Evolutionary conservation across 2,888 invertebrate genomes (phyloP), one percentile per base, ranked within the genome.

Genomic region (Temnothorax unifasciatus): DNA sequence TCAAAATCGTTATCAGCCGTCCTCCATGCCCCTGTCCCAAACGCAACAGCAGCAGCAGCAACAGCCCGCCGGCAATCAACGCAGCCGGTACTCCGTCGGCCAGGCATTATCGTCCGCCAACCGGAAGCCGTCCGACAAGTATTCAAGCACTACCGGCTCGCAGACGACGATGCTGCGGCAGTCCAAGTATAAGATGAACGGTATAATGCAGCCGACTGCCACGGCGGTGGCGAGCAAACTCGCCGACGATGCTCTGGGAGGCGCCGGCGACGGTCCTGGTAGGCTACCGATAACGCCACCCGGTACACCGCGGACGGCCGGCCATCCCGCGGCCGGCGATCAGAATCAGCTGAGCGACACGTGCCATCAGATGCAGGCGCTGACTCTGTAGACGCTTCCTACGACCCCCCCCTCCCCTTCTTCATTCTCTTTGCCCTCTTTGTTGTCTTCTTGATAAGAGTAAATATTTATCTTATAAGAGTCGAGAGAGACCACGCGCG

Each of bases 361-460:
- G 89, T 95, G 95, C 92, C 95, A 95, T 93, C 94, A 94, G 84
- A 93, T 95, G 89, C 94, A 95, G 90, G 90, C 94, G 59, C 92
- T 95, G 63, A 93, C 86, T 68, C 92, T 95, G 69, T 95, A 90
- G 92, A 87, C 34, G 59, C 57, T 82, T 63, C 71, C 73, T 76
- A 52, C 54, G n/a, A n/a, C n/a, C 25, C 25, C n/a, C 50, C 34
- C 34, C 77, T 71, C 54, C 34, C 6, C 77, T 66, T 57, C 57
- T 86, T 76, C 34, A 25, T 61, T 73, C 44, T 82, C 50, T 86
- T 71, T 50, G n/a, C 29, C 74, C 61, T 63, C 50, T 50, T 74
- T 81, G 54, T 79, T 84, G 57, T 84, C 64, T 47, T 83, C 66
- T 61, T 84, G n/a, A 47, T 47, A 59, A 74, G 47, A 73, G 18